Base-by-base conservation (phyloP, 2,113 vertebrate species). In the Desmodus rotundus region DNA sequence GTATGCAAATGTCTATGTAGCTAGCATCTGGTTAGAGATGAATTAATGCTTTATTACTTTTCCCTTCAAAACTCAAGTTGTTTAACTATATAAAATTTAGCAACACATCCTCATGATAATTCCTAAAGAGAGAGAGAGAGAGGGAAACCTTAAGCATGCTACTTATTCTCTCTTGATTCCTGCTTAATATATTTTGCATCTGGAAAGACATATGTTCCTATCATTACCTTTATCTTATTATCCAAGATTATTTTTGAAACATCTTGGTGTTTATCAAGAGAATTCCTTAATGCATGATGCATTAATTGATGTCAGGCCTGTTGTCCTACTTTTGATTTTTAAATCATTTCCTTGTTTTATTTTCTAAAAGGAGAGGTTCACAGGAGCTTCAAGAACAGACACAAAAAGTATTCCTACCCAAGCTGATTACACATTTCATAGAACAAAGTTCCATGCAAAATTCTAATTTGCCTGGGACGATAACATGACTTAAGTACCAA, bases 271-370 rank as follows among this genome's bases (percentile, higher is more conserved):
- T 96, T 96, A 91, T 82, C 80, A 86, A 61, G 96, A 96, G 73
- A 95, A 47, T 97, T 97, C 47, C 33, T 90, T 93, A 96, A 65
- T 45, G 65, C 96, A 96, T 91, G 76, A 41, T 70, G 94, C 95
- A 97, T 97, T 98, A 98, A 98, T 97, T 98, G 81, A 70, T 96
- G 92, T 70, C 89, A 90, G 80, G 33, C 89, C 91, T 89, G 56
- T 52, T 16, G 36, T 96, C 94, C 54, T 91, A 82, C 28, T 96
- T 97, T 93, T 95, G 92, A 94, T 94, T 95, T 97, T 47, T 96
- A 73, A 97, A 84, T 89, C 10, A 24, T 89, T 61, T 95, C 54
- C 72, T 92, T 92, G 36, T 85, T 91, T 89, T 58, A 84, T 89
- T 92, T 97, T 50, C 38, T 11, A 45, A 63, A 61, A 82, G 56